A percentile compares a stretch with the other conserved stretches of the same genome.
Evolutionary conservation across 2,888 invertebrate genomes (phyloP).

Genomic region (Dicycla oo): DNA sequence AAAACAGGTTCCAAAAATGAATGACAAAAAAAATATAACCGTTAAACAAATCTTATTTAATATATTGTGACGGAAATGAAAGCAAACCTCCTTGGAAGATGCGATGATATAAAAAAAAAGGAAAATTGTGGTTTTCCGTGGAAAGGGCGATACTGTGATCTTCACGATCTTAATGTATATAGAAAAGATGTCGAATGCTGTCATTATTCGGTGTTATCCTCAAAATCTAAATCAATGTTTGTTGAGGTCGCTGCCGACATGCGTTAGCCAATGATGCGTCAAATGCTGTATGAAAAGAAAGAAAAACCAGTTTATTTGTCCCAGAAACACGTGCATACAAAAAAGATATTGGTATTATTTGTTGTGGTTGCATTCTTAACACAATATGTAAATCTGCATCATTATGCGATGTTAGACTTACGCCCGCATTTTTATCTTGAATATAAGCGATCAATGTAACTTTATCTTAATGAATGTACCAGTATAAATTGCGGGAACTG

Average conservation of each 20-base stretch:
- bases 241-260: background rate
- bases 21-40: conserved; percentile 45
- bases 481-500: conserved; percentile 38
- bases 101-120: too few relatives aligned
- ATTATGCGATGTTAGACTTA: background rate
- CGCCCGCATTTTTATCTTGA: conserved; percentile 46
- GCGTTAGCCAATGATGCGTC: background rate
- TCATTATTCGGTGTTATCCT: conserved; percentile 26
- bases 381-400: background rate
- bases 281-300: background rate
- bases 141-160: conserved; percentile 4
- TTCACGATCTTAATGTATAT: background rate
- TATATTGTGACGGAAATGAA: conserved; percentile 75
- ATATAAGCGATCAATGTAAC: conserved; percentile 29
- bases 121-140: conserved; percentile 49
- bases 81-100: conserved; percentile 67
- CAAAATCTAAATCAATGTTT: conserved; percentile 30
- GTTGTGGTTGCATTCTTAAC: background rate
- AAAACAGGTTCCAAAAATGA: conserved; percentile 64
- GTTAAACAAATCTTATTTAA: conserved; percentile 76
- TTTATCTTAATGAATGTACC: conserved; percentile 49
- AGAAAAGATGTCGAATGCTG: conserved; percentile 31
- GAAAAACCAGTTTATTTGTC: background rate
- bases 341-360: background rate
- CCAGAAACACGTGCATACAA: background rate